These are phyloP conservation scores for Ornithoptera alexandrae DNA, from an alignment of 2,888 invertebrate species.

Conservation along the genomic window DNA sequence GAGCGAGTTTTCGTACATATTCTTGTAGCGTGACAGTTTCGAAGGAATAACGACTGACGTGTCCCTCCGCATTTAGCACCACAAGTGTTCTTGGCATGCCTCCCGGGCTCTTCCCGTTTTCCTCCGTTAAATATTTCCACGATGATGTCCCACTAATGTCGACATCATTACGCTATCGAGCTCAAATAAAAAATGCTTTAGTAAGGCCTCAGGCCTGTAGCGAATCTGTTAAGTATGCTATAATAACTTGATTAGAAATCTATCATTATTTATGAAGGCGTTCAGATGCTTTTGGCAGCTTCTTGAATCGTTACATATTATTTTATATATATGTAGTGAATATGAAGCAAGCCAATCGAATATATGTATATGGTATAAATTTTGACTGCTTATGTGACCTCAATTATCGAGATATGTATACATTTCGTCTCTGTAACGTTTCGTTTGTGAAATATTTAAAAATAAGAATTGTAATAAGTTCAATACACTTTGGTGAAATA, in stretches of 20 bases:
- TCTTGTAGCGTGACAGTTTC: slow-evolving; percentile 45
- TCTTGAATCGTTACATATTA: background rate
- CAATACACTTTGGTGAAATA: slow-evolving; percentile 9
- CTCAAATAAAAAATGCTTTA: slow-evolving; percentile 11
- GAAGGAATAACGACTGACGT: slow-evolving; percentile 54
- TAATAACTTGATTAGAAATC: background rate
- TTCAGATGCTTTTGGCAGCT: slow-evolving; percentile 4
- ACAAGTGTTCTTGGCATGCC: slow-evolving; percentile 59
- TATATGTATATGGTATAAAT: too few relatives aligned
- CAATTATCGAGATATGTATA: background rate
- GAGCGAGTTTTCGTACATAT: slow-evolving; percentile 28
- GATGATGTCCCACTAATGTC: slow-evolving; percentile 24
- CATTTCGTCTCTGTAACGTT: background rate
- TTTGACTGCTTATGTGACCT: too few relatives aligned
- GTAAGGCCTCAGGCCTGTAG: background rate
- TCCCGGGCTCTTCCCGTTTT: slow-evolving; percentile 62
- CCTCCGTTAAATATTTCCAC: slow-evolving; percentile 40
- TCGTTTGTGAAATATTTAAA: background rate
- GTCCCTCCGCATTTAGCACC: slow-evolving; percentile 64
- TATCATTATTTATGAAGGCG: background rate
- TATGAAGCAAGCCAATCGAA: too few relatives aligned
- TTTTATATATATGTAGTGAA: too few relatives aligned
- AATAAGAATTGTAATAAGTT: slow-evolving; percentile 7
- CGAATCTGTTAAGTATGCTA: background rate
- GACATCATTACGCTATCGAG: slow-evolving; percentile 26